phyloP scores from a whole-genome alignment of 1,140 invertebrate genomes.

The Drosophila miranda region DNA sequence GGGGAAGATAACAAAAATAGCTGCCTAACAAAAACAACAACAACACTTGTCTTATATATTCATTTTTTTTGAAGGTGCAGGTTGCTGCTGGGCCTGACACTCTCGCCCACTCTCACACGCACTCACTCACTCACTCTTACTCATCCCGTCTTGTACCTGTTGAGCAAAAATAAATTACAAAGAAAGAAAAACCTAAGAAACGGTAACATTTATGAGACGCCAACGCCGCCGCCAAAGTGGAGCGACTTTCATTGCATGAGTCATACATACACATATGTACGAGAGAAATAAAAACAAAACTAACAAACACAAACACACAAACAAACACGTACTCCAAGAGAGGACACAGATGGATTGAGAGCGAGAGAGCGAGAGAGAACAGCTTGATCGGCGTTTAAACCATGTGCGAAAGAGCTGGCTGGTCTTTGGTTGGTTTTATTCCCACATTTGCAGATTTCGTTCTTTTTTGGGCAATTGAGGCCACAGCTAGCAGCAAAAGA shows the following conservation, averaged over 20 bases:
- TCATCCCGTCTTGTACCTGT: slow-evolving; percentile 59
- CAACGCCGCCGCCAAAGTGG: slow-evolving; percentile 51
- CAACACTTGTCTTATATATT: slow-evolving; percentile 13
- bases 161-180: slow-evolving; percentile 69
- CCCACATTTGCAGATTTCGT: slow-evolving; percentile 23
- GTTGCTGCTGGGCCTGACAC: neutral
- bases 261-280: slow-evolving; percentile 57
- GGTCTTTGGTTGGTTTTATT: slow-evolving; percentile 29
- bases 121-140: slow-evolving; percentile 39
- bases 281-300: slow-evolving; percentile 50
- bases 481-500: slow-evolving; percentile 22
- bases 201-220: slow-evolving; percentile 34
- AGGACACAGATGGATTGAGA: slow-evolving; percentile 13
- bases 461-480: slow-evolving; percentile 64
- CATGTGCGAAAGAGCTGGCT: slow-evolving; percentile 15
- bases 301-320: slow-evolving; percentile 37
- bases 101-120: neutral
- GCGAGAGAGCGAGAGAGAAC: slow-evolving; percentile 6
- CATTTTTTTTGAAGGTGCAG: slow-evolving; percentile 10
- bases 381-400: slow-evolving; percentile 48
- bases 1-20: slow-evolving; percentile 50
- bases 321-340: slow-evolving; percentile 20
- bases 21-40: slow-evolving; percentile 27
- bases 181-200: slow-evolving; percentile 22
- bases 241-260: slow-evolving; percentile 60